Evolutionary conservation across 2,797 vertebrate genomes (phyloP).

Genomic region (Myotis vivesi): DNA sequence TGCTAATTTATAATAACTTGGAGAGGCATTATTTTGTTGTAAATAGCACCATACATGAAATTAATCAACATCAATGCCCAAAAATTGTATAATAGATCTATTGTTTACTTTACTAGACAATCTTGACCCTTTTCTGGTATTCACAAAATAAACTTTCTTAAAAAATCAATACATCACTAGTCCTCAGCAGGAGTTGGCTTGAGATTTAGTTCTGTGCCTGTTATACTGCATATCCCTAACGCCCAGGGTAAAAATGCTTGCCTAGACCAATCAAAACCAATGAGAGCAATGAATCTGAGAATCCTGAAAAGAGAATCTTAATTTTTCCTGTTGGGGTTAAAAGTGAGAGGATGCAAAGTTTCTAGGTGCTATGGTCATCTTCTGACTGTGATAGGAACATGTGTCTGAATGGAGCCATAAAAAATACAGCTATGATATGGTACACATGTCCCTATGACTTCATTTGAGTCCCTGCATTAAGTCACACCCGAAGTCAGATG

Average conservation of each 20-base stretch:
- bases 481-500: neutral
- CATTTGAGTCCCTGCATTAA: neutral
- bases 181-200: neutral
- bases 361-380: neutral
- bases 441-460: neutral
- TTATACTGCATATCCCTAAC: neutral
- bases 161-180: neutral
- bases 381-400: neutral
- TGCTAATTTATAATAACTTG: neutral
- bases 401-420: neutral
- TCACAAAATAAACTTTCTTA: neutral
- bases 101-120: neutral
- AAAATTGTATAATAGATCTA: neutral
- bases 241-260: neutral
- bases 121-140: neutral
- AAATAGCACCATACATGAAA: neutral
- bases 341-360: neutral
- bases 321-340: neutral
- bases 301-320: neutral
- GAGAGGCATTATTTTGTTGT: neutral
- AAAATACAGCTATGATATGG: neutral
- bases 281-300: neutral
- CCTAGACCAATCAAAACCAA: fast-evolving
- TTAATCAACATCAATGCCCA: neutral
- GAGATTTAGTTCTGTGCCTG: neutral